Conservation (phyloP, 2,113 vertebrate genomes). For the Delphinus delphis region DNA sequence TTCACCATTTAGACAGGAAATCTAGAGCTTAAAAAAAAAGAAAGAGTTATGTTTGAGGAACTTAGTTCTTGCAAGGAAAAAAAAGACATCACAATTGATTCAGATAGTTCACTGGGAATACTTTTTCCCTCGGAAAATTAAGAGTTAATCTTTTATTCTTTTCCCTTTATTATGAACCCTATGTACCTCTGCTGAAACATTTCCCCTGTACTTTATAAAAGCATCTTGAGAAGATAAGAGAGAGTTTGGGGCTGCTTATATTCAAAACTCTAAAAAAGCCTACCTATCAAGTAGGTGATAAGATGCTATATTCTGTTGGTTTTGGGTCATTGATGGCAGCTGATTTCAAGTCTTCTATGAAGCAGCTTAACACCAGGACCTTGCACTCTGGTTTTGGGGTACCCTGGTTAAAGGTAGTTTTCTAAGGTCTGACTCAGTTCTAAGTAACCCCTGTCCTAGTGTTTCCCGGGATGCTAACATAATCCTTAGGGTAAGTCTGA, state of each 20-base stretch:
- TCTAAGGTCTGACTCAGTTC: not conserved
- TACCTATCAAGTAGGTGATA: not conserved
- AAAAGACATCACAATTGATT: not conserved
- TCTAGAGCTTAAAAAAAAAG: not conserved
- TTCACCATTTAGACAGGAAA: conserved; percentile 10
- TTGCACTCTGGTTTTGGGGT: not conserved
- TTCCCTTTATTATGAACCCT: not conserved
- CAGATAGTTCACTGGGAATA: not conserved
- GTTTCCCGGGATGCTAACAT: not conserved
- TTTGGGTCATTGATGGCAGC: not conserved
- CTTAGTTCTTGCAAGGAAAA: not conserved
- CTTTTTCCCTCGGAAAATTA: not conserved
- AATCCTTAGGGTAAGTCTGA: not conserved
- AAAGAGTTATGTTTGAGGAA: not conserved
- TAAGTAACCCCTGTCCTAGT: not conserved
- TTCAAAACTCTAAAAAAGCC: not conserved
- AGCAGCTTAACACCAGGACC: not conserved
- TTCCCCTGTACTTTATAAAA: not conserved
- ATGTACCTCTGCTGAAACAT: not conserved
- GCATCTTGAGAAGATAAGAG: not conserved
- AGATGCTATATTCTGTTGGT: not conserved
- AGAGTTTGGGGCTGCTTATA: not conserved
- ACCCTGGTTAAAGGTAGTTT: not conserved
- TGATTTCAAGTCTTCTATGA: not conserved
- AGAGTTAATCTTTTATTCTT: not conserved